These are phyloP conservation scores for Sclerurus mexicanus DNA, from an alignment of 2,113 vertebrate genomes.

Conservation along the genomic window DNA sequence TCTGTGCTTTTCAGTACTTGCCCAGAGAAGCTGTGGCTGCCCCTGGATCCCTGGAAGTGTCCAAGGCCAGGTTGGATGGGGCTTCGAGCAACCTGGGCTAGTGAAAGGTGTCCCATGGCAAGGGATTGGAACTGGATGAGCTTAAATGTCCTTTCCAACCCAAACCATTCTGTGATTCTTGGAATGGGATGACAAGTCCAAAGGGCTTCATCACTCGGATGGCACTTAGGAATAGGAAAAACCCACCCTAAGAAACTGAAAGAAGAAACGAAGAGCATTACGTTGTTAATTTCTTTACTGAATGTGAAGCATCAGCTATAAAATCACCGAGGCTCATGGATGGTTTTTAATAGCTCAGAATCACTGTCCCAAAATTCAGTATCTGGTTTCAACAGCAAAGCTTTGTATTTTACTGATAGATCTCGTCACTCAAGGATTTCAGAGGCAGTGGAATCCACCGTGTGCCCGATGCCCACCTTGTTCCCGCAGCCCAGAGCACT, in stretches of 20 bases:
- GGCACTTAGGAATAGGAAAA: neutral
- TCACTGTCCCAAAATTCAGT: neutral
- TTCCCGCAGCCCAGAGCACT: neutral
- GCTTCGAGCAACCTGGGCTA: neutral
- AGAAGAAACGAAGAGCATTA: neutral
- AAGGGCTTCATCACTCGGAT: neutral
- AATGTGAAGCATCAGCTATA: neutral
- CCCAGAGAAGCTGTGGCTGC: neutral
- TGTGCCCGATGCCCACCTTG: fast-evolving
- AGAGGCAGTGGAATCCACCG: neutral
- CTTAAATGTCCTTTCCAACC: neutral
- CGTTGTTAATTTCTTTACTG: fast-evolving
- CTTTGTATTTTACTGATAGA: neutral
- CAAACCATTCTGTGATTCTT: neutral
- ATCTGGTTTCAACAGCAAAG: neutral
- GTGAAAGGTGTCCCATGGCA: neutral
- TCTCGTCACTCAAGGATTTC: neutral
- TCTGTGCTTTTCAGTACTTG: neutral
- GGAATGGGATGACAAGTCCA: neutral
- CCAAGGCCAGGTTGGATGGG: neutral
- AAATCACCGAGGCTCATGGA: neutral
- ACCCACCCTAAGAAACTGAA: fast-evolving
- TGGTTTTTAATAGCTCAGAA: neutral
- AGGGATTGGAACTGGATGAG: neutral
- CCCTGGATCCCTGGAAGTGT: neutral